A percentile compares a stretch with the other conserved stretches of the same genome.
phyloP scores from a whole-genome alignment of 1,140 invertebrate species.

The Lasioglossum baleicum region DNA sequence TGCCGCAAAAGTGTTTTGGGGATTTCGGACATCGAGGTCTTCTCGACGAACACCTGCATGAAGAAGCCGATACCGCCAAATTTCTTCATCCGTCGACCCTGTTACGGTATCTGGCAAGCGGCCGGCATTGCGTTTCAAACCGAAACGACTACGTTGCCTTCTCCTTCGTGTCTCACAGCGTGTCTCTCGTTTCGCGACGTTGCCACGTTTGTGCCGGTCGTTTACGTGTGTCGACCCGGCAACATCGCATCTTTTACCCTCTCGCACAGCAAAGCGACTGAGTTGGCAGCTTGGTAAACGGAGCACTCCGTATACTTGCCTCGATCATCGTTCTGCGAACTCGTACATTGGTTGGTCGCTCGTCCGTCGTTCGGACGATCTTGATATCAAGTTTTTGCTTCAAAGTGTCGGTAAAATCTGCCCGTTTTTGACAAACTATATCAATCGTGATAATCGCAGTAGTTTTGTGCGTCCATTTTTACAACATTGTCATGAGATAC shows the following conservation, averaged over 20 bases:
- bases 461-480: too few species aligned
- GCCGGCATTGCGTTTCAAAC: conserved; percentile 56
- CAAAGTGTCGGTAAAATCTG: too few species aligned
- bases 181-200: conserved; percentile 51
- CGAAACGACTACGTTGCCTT: conserved; percentile 38
- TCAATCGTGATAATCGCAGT: too few species aligned
- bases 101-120: conserved; percentile 67
- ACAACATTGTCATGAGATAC: too few species aligned
- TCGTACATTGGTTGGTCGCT: conserved; percentile 19
- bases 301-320: conserved; percentile 39
- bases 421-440: too few species aligned
- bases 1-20: too few species aligned
- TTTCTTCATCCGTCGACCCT: conserved; percentile 72
- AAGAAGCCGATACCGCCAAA: conserved; percentile 61
- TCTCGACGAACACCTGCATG: conserved; percentile 37
- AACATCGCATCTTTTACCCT: conserved; percentile 56
- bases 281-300: conserved; percentile 46
- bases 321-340: conserved; percentile 50
- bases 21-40: too few species aligned
- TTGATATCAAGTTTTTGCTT: too few species aligned
- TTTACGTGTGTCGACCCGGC: conserved; percentile 40
- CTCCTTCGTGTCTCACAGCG: conserved; percentile 45
- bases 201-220: conserved; percentile 46
- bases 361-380: too few species aligned
- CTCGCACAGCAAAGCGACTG: conserved; percentile 42